Evolutionary conservation across 2,797 vertebrate genomes (phyloP), one percentile per base, ranked within the genome.

Genomic region (Chaunax sp.): DNA sequence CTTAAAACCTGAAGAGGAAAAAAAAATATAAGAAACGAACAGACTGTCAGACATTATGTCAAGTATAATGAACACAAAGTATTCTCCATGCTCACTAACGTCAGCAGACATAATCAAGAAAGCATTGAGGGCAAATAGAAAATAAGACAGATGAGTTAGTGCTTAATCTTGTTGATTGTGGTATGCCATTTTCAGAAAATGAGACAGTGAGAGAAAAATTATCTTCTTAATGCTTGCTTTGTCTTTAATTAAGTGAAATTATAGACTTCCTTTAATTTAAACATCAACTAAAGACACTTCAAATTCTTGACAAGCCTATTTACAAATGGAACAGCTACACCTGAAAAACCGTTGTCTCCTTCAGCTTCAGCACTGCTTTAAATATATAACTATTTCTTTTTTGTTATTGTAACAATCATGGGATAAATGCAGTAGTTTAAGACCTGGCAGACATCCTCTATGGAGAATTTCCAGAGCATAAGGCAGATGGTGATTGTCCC

Each of bases 171-270:
- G 67, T 72, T 74, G 84, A 84, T 87, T 81, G 82, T 69, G 50
- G 44, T 67, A 45, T 78, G 57, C 77, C 65, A 75, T 57, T 73
- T 84, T 65, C 51, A 46, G 60, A 79, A 74, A 75, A 80, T 68
- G 33, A 88, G 64, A 82, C 56, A 22, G 47, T 44, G 50, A 59
- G 64, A 60, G 72, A 80, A 67, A 75, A 83, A 68, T 73, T 51
- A 80, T 72, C 74, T 37, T 82, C 73, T 78, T 85, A 80, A 77
- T 78, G 75, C 72, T 73, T 69, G 63, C 77, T 74, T 71, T 78
- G 63, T 85, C 66, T 87, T 61, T 89, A 90, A 88, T 89, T 90
- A 85, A 87, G 79, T 77, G 56, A 87, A 90, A 90, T 91, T 85
- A 85, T 74, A 89, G 82, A 90, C 67, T 77, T 72, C 60, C 53